These are phyloP conservation scores for Clarias platycephalus DNA, from an alignment of 2,797 vertebrate species.

Conservation along the genomic window DNA sequence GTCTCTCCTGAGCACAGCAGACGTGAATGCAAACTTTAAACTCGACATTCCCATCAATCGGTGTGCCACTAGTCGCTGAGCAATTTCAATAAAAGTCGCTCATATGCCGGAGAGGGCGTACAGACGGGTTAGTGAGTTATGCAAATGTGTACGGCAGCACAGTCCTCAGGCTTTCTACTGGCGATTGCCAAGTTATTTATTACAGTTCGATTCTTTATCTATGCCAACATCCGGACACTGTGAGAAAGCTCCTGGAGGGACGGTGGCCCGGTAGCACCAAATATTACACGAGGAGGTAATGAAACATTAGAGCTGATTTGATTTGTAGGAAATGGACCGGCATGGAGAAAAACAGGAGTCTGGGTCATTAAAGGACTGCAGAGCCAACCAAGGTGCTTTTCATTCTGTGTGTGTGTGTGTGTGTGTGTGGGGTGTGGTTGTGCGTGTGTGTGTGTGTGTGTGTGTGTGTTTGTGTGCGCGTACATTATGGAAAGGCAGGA, in stretches of 20 bases:
- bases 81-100: constrained; percentile 53
- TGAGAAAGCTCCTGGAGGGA: constrained; percentile 61
- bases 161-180: constrained; percentile 50
- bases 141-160: constrained; percentile 46
- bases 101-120: constrained; percentile 34
- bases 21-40: constrained; percentile 64
- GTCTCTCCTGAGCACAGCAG: constrained; percentile 39
- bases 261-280: constrained; percentile 45
- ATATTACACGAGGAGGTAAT: constrained; percentile 7
- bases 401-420: constrained; percentile 41
- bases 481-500: constrained; percentile 62
- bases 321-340: neutral
- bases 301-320: neutral
- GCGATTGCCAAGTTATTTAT: constrained; percentile 43
- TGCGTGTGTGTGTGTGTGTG: constrained; percentile 52
- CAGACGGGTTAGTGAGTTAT: constrained; percentile 56
- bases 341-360: constrained; percentile 38
- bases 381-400: constrained; percentile 54
- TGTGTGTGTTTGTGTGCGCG: constrained; percentile 56
- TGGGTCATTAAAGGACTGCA: constrained; percentile 61
- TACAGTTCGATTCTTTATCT: constrained; percentile 54
- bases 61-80: constrained; percentile 45
- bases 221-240: constrained; percentile 74
- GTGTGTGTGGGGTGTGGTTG: neutral
- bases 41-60: constrained; percentile 18